Evolutionary conservation across 2,888 invertebrate genomes (phyloP).

Genomic region (Scaptodrosophila latifasciaeformis): DNA sequence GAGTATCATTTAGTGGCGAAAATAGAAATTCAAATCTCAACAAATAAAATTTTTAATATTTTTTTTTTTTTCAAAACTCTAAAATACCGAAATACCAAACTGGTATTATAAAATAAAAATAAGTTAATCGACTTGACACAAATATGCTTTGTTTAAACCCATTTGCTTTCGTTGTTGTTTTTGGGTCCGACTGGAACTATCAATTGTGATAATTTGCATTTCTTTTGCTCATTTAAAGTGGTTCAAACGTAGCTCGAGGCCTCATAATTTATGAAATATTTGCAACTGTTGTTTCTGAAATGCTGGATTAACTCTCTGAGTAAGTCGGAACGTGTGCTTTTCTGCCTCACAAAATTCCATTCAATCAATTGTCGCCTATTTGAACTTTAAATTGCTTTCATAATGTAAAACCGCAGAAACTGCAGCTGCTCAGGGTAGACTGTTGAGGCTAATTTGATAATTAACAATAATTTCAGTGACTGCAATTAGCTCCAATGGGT

Average conservation of each 20-base stretch:
- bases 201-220: conserved; percentile 46
- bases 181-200: too few species aligned
- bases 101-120: conserved; percentile 22
- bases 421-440: not conserved
- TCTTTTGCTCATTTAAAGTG: conserved; percentile 23
- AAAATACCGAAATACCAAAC: not conserved
- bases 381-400: too few species aligned
- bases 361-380: too few species aligned
- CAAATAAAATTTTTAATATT: too few species aligned
- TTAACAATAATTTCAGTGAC: conserved; percentile 26
- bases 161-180: conserved; percentile 1
- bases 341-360: too few species aligned
- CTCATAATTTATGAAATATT: not conserved
- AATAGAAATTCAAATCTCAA: conserved; percentile 7
- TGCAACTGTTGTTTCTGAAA: conserved; percentile 16
- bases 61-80: too few species aligned
- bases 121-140: conserved; percentile 58
- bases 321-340: too few species aligned
- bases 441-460: conserved; percentile 19
- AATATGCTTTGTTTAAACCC: conserved; percentile 33
- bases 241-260: not conserved
- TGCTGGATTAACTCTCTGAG: too few species aligned
- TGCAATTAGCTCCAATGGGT: conserved; percentile 27
- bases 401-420: too few species aligned
- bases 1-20: too few species aligned